phyloP scores from a whole-genome alignment of 2,113 vertebrate genomes.

The Kryptolebias marmoratus region DNA sequence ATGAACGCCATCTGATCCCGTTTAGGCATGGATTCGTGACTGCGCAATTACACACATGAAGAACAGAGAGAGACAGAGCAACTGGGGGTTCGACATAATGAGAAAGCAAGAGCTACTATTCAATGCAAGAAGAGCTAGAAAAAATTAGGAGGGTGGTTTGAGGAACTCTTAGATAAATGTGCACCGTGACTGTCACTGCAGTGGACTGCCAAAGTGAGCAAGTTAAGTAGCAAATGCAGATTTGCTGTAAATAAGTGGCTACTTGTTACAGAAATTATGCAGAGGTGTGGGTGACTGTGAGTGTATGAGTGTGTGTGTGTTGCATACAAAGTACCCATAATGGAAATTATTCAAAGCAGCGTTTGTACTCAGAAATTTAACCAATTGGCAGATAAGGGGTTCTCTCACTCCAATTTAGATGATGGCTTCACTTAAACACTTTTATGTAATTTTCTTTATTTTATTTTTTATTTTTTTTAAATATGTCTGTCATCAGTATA shows the following conservation, averaged over 20 bases:
- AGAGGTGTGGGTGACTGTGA: constrained; percentile 37
- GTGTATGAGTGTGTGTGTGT: constrained; percentile 1
- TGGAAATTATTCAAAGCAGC: constrained; percentile 36
- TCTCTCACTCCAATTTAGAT: constrained; percentile 1
- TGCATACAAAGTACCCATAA: constrained; percentile 40
- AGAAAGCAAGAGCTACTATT: constrained; percentile 28
- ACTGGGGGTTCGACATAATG: constrained; percentile 33
- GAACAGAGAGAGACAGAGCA: constrained; percentile 30
- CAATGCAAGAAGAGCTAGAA: constrained; percentile 9
- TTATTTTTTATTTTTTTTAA: neutral
- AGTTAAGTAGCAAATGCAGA: constrained; percentile 49
- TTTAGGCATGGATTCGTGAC: constrained; percentile 36
- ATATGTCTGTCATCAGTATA: constrained; percentile 19
- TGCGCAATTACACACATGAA: constrained; percentile 25
- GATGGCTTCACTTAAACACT: constrained; percentile 22
- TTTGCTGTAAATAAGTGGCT: constrained; percentile 63
- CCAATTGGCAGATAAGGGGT: neutral
- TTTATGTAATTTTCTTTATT: constrained; percentile 2
- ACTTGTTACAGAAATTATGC: constrained; percentile 50
- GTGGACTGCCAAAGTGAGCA: constrained; percentile 5
- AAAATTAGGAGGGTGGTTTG: constrained; percentile 8
- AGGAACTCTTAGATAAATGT: constrained; percentile 25
- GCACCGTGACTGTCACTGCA: constrained; percentile 13
- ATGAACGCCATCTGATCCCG: constrained; percentile 26
- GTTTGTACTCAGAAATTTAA: constrained; percentile 14